Evolutionary conservation across 2,113 vertebrate species (phyloP).

Genomic region (Hemibates koningsi): DNA sequence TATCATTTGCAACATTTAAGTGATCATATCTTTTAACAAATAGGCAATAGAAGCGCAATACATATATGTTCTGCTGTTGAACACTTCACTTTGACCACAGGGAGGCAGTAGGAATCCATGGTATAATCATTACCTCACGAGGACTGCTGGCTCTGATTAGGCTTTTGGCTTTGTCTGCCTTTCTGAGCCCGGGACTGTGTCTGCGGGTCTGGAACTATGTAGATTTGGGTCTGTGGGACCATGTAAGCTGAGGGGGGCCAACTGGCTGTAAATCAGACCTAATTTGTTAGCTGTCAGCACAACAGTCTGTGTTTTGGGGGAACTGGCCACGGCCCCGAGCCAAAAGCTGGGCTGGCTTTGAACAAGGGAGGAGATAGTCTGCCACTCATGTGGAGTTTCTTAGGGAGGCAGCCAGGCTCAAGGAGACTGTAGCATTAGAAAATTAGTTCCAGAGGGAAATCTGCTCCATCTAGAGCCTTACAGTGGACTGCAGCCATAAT

Average conservation of each 20-base stretch:
- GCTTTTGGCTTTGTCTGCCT: conserved; percentile 50
- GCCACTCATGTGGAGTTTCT: conserved; percentile 68
- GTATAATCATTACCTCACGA: background rate
- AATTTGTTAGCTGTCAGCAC: conserved; percentile 80
- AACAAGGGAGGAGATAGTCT: conserved; percentile 61
- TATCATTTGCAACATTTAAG: background rate
- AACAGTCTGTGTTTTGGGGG: conserved; percentile 68
- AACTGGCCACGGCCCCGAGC: conserved; percentile 55
- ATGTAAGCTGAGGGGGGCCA: conserved; percentile 56
- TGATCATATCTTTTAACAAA: background rate
- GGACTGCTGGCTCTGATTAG: conserved; percentile 62
- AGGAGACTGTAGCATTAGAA: conserved; percentile 62
- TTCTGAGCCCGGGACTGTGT: conserved; percentile 50
- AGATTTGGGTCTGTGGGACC: conserved; percentile 67
- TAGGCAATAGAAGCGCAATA: background rate
- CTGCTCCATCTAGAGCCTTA: conserved; percentile 50
- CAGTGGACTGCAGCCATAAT: conserved; percentile 51
- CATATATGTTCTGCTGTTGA: background rate
- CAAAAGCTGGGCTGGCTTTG: conserved; percentile 57
- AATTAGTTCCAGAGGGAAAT: conserved; percentile 74
- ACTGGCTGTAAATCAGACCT: conserved; percentile 75
- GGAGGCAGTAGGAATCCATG: conserved; percentile 56
- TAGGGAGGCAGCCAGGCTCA: conserved; percentile 52
- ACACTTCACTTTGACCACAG: conserved; percentile 19
- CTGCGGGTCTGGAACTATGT: conserved; percentile 64